phyloP scores from a whole-genome alignment of 1,140 invertebrate genomes.

The Ceratina australensis region DNA sequence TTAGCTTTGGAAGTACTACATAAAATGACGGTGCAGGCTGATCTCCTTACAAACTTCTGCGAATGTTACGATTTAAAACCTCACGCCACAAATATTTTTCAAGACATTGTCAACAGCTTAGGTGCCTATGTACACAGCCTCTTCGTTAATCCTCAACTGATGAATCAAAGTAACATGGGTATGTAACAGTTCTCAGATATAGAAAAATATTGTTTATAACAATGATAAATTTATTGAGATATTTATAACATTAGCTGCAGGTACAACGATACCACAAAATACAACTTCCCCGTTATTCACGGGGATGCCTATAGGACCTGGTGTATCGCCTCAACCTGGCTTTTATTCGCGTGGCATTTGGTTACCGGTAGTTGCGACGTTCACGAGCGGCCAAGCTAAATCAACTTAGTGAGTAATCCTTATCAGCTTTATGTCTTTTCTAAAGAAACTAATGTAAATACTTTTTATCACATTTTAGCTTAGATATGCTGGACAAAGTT shows the following conservation, averaged over 20 bases:
- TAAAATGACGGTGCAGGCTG: constrained; percentile 94
- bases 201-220: constrained; percentile 13
- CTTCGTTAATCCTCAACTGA: constrained; percentile 86
- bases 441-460: neutral
- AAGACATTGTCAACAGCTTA: constrained; percentile 97
- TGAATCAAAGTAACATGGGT: constrained; percentile 77
- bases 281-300: constrained; percentile 84
- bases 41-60: constrained; percentile 94
- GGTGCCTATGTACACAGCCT: constrained; percentile 97
- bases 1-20: constrained; percentile 97
- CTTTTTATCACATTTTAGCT: constrained; percentile 80
- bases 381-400: constrained; percentile 92
- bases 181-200: constrained; percentile 42
- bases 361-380: constrained; percentile 91
- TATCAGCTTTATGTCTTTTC: neutral
- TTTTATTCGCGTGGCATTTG: constrained; percentile 96
- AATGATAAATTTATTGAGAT: constrained; percentile 6
- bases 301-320: constrained; percentile 86
- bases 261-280: constrained; percentile 81
- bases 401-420: constrained; percentile 88
- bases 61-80: constrained; percentile 96
- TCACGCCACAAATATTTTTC: constrained; percentile 95
- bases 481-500: constrained; percentile 96
- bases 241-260: constrained; percentile 37
- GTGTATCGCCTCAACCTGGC: constrained; percentile 92